phyloP scores from a whole-genome alignment of 2,113 vertebrate genomes.

The Pipra filicauda region DNA sequence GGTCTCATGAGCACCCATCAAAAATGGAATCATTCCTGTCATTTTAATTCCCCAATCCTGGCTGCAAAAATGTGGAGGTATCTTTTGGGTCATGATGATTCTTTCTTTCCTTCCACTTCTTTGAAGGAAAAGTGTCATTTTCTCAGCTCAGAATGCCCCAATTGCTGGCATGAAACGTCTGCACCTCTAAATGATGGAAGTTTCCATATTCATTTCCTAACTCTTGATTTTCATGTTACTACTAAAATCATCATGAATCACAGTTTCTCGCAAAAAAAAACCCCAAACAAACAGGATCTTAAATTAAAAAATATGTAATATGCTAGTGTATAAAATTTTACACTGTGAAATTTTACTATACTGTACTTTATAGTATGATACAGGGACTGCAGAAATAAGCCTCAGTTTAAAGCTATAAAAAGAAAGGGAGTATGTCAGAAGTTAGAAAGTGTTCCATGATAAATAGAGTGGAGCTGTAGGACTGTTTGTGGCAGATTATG shows the following conservation, averaged over 20 bases:
- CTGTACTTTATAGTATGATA: neutral
- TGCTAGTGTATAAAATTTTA: neutral
- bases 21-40: neutral
- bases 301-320: neutral
- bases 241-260: neutral
- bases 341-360: neutral
- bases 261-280: neutral
- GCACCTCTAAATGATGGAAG: neutral
- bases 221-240: neutral
- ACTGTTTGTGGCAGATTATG: neutral
- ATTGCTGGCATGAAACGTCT: neutral
- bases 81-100: neutral
- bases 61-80: neutral
- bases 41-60: neutral
- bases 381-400: neutral
- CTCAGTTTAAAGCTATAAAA: neutral
- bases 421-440: neutral
- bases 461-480: neutral
- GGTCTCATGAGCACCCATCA: neutral
- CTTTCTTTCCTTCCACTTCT: neutral
- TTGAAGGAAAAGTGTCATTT: neutral
- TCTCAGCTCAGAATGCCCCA: neutral
- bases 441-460: neutral
- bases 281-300: neutral
- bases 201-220: neutral